Conservation (phyloP, 2,888 invertebrate species). For the Ormia ochracea region DNA sequence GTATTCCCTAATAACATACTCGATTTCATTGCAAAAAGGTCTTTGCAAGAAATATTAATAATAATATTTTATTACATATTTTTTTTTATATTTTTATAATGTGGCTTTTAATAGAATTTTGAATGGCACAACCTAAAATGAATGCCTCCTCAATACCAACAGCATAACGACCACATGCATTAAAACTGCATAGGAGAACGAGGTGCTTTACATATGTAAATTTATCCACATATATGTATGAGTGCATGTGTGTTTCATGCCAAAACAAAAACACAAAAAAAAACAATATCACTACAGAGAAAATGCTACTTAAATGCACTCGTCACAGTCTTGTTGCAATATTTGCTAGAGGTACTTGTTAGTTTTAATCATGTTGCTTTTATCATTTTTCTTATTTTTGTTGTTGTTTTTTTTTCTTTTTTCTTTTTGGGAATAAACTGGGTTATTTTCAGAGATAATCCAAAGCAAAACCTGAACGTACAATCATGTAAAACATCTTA, state of each 20-base stretch:
- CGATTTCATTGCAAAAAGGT: no score
- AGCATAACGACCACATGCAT: conserved; percentile 53
- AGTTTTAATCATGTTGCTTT: conserved; percentile 16
- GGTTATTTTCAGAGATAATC: conserved; percentile 57
- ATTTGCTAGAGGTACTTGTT: conserved; percentile 37
- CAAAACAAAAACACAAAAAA: not conserved
- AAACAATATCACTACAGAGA: not conserved
- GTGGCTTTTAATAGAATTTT: not conserved
- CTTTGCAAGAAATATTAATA: no score
- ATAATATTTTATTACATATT: not conserved
- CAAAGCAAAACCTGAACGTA: not conserved
- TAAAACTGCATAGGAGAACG: conserved; percentile 31
- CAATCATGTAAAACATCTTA: conserved; percentile 22
- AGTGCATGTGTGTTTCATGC: not conserved
- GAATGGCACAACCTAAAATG: not conserved
- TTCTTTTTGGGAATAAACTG: conserved; percentile 29
- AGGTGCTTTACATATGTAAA: conserved; percentile 37
- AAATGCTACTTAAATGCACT: not conserved
- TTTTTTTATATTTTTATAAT: not conserved
- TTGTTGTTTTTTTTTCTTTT: conserved; percentile 4
- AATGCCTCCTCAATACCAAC: conserved; percentile 2
- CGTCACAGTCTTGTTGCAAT: not conserved
- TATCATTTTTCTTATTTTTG: not conserved
- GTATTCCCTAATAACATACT: not conserved
- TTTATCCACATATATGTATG: not conserved